Conservation (phyloP, 2,888 invertebrate species). For the Eupithecia pulchellata region DNA sequence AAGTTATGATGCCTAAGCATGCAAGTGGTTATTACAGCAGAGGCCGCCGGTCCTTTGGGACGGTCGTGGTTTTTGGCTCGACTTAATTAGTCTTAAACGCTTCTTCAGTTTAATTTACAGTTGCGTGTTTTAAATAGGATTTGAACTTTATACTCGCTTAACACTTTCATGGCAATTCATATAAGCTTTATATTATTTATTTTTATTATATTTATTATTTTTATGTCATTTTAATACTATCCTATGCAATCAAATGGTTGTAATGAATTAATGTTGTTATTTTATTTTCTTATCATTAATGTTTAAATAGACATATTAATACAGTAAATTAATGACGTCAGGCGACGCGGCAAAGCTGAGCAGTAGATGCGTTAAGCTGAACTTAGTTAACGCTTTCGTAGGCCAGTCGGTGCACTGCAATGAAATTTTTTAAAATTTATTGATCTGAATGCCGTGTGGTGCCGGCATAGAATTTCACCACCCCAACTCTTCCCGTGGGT, state of each 20-base stretch:
- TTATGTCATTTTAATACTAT: too few species aligned
- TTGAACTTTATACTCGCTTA: background rate
- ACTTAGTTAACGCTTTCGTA: background rate
- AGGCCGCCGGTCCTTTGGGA: background rate
- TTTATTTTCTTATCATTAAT: too few species aligned
- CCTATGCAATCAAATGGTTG: too few species aligned
- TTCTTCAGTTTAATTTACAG: background rate
- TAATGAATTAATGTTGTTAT: too few species aligned
- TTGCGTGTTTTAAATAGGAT: background rate
- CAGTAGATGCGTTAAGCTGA: background rate
- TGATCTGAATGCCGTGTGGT: too few species aligned
- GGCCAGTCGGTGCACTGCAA: too few species aligned
- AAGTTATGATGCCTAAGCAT: conserved; percentile 17
- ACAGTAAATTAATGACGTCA: background rate
- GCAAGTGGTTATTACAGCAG: conserved; percentile 5
- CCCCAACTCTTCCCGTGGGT: too few species aligned
- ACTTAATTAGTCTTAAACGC: conserved; percentile 2
- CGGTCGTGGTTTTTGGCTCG: conserved; percentile 7
- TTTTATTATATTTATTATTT: too few species aligned
- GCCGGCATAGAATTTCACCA: too few species aligned
- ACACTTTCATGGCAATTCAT: background rate
- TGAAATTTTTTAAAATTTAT: too few species aligned
- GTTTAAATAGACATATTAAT: too few species aligned
- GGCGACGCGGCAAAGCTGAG: background rate
- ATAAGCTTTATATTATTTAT: too few species aligned